Conservation (phyloP, 2,113 vertebrate species). For the Orientallactaga bullata region DNA sequence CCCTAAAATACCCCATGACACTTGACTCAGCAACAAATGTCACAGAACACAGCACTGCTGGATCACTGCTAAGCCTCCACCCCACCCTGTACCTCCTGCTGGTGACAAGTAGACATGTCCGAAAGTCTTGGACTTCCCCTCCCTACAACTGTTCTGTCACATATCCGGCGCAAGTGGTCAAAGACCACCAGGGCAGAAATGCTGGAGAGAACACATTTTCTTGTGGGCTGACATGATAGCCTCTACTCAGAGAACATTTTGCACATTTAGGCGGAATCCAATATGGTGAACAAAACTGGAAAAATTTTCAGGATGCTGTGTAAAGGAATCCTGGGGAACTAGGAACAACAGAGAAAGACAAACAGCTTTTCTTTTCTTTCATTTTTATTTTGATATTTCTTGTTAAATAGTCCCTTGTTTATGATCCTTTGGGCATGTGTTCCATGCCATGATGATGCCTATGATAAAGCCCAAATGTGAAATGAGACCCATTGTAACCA, state of each 20-base stretch:
- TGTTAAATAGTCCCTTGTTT: conserved; percentile 48
- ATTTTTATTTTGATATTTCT: conserved; percentile 16
- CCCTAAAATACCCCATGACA: background rate
- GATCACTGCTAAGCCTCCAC: background rate
- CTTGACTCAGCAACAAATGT: background rate
- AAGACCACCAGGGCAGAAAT: background rate
- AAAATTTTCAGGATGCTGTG: background rate
- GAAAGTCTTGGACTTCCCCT: background rate
- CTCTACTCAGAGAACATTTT: background rate
- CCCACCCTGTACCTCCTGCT: background rate
- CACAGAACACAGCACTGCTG: background rate
- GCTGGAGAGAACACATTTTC: background rate
- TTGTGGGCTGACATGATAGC: background rate
- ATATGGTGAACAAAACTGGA: background rate
- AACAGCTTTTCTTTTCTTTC: background rate
- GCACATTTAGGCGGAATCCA: background rate
- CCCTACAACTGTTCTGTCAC: background rate
- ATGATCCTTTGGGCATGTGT: background rate
- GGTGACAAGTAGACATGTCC: background rate
- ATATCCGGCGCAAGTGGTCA: background rate
- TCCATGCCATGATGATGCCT: conserved; percentile 46
- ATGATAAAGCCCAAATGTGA: conserved; percentile 9
- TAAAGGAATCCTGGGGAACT: background rate
- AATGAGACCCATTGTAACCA: conserved; percentile 54
- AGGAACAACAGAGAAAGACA: background rate